Percentiles rank a stretch among this genome's conserved stretches.
phyloP scores from a whole-genome alignment of 2,113 vertebrate species.

The Aegypius monachus region DNA sequence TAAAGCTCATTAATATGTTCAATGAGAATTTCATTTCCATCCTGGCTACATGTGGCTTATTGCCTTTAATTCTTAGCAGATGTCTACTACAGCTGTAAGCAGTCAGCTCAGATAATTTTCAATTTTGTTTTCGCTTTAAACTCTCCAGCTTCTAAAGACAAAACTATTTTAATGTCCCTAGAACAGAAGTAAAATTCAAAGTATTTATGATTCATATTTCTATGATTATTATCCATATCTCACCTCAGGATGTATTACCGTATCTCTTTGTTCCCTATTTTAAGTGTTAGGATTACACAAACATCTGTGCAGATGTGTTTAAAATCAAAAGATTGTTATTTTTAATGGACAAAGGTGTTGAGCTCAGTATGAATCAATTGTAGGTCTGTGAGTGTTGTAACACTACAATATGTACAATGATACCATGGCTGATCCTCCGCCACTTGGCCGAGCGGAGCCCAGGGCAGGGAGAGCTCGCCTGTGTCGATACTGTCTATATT shows the following conservation, averaged over 20 bases:
- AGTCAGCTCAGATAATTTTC: background rate
- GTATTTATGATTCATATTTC: background rate
- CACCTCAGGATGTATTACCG: background rate
- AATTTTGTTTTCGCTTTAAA: background rate
- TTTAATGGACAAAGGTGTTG: background rate
- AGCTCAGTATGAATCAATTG: background rate
- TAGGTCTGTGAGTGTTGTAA: background rate
- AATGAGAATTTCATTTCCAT: background rate
- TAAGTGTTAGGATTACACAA: background rate
- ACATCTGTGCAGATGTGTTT: background rate
- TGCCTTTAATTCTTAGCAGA: background rate
- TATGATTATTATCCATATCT: background rate
- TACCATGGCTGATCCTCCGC: too few species aligned
- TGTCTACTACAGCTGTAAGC: background rate
- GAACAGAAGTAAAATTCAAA: background rate
- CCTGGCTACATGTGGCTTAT: background rate
- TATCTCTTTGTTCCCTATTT: background rate
- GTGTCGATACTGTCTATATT: too few species aligned
- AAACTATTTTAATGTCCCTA: background rate
- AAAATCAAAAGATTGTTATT: background rate
- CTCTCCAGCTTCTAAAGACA: background rate
- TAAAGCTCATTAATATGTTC: background rate
- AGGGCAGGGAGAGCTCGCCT: too few species aligned
- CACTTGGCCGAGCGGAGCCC: too few species aligned
- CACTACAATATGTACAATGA: background rate